phyloP scores from a whole-genome alignment of 53 echinoderm and acorn worm species.

The Zoroaster sp. region DNA sequence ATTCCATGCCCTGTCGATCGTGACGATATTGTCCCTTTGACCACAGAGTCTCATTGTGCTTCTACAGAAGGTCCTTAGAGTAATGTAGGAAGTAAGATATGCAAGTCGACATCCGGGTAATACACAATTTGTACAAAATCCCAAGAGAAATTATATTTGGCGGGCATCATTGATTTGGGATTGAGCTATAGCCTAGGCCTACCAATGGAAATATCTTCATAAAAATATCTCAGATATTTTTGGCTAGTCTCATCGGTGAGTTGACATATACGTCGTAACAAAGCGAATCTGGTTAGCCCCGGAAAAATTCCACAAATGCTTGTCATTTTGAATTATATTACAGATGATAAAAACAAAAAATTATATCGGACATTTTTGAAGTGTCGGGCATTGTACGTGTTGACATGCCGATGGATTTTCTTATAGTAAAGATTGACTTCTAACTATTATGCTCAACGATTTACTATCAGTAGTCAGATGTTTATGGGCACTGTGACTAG shows the following conservation, averaged over 20 bases:
- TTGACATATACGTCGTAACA: not conserved
- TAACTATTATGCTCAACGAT: no score
- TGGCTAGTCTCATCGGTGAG: not conserved
- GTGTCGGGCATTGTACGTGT: not conserved
- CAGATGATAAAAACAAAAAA: not conserved
- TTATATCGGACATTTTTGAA: not conserved
- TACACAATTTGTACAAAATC: not conserved
- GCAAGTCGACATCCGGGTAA: not conserved
- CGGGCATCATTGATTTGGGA: not conserved
- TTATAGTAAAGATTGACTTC: no score
- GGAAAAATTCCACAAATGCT: not conserved
- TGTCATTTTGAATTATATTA: not conserved
- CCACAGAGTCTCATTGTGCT: no score
- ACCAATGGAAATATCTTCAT: no score
- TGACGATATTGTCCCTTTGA: no score
- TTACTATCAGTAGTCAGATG: not conserved
- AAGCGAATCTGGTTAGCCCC: not conserved
- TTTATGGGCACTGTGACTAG: not conserved
- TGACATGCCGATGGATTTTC: not conserved
- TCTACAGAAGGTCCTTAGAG: no score
- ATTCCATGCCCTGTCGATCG: no score
- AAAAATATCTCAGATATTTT: not conserved
- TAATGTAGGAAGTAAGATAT: not conserved
- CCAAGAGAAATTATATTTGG: not conserved
- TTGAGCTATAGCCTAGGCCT: no score